phyloP scores from a whole-genome alignment of 2,113 vertebrate species.

The Paedocypris sp. region DNA sequence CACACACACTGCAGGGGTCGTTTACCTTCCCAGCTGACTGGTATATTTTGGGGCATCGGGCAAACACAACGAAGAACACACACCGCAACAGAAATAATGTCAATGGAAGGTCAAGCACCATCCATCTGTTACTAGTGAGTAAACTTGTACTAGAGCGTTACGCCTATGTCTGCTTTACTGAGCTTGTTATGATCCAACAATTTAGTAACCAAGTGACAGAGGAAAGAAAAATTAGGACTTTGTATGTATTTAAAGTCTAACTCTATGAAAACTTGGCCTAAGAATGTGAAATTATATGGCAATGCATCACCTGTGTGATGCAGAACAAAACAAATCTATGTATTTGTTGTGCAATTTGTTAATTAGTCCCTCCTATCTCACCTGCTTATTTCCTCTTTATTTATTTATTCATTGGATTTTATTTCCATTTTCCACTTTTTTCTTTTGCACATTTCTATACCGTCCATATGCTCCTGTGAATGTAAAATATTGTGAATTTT shows the following conservation, averaged over 20 bases:
- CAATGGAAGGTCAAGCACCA: slow-evolving; percentile 32
- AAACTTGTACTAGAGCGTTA: slow-evolving; percentile 37
- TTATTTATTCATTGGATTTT: too few species aligned
- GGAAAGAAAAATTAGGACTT: not conserved
- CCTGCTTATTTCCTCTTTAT: too few species aligned
- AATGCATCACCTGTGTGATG: too few species aligned
- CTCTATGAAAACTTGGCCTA: too few species aligned
- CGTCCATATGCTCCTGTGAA: too few species aligned
- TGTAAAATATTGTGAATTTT: too few species aligned
- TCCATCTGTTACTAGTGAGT: slow-evolving; percentile 22
- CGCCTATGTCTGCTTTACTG: slow-evolving; percentile 13
- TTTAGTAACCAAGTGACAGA: not conserved
- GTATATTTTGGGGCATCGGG: slow-evolving; percentile 11
- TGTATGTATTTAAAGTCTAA: slow-evolving; percentile 8
- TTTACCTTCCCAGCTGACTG: slow-evolving; percentile 6
- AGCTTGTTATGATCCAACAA: not conserved
- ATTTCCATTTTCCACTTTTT: too few species aligned
- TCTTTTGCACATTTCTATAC: too few species aligned
- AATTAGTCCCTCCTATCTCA: too few species aligned
- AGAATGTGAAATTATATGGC: too few species aligned
- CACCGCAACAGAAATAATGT: slow-evolving; percentile 4
- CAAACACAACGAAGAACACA: slow-evolving; percentile 6
- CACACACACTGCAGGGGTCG: not conserved
- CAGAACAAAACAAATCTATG: too few species aligned
- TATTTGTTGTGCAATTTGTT: too few species aligned